These are phyloP conservation scores for Hipparchia sbordonii DNA, from an alignment of 2,888 invertebrate genomes.

Conservation along the genomic window DNA sequence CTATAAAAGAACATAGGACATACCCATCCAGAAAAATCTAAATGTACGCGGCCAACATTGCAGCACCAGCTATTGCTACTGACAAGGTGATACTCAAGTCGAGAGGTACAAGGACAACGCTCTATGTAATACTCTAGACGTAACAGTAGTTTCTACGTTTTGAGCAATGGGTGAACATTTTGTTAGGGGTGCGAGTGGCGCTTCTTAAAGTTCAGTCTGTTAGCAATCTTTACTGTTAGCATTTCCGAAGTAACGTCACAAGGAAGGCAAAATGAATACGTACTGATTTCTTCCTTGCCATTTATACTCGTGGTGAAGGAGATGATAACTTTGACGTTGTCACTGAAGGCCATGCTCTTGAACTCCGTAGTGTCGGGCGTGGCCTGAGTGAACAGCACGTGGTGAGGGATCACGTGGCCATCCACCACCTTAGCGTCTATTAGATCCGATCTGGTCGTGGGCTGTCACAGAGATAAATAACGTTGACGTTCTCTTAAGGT, in stretches of 20 bases:
- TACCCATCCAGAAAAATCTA: too few species aligned
- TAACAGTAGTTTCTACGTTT: too few species aligned
- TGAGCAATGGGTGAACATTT: too few species aligned
- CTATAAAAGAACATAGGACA: too few species aligned
- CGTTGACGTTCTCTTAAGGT: not conserved
- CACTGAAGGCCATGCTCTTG: conserved; percentile 91
- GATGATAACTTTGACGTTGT: conserved; percentile 92
- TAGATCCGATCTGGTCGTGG: conserved; percentile 86
- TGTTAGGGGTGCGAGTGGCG: too few species aligned
- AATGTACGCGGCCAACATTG: too few species aligned
- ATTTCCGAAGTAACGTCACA: not conserved
- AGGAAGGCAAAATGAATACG: conserved; percentile 49
- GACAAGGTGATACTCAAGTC: too few species aligned
- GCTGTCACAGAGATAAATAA: conserved; percentile 66
- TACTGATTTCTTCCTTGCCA: conserved; percentile 85
- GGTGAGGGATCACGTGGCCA: conserved; percentile 94
- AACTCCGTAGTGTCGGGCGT: conserved; percentile 88
- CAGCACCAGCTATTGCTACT: too few species aligned
- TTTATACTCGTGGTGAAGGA: conserved; percentile 89
- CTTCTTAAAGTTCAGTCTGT: too few species aligned
- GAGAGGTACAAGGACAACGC: too few species aligned
- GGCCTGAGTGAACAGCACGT: conserved; percentile 93
- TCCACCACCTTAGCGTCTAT: conserved; percentile 94
- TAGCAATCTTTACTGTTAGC: too few species aligned
- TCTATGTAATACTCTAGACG: too few species aligned